Conservation (phyloP, 2,888 invertebrate genomes). For the Cheilosia vulpina region DNA sequence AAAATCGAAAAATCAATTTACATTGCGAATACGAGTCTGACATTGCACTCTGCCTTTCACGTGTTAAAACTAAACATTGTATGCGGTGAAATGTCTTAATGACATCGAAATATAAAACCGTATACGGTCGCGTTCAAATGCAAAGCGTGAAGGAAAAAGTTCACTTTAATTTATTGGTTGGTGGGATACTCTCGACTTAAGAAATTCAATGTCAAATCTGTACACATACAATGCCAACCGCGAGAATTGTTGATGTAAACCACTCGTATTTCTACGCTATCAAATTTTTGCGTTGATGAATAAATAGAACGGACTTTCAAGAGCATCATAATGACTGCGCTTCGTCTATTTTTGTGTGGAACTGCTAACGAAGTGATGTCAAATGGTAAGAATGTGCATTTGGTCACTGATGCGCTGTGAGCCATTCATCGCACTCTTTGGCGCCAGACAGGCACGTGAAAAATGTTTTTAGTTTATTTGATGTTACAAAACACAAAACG, state of each 20-base stretch:
- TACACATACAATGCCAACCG: not conserved
- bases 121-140: constrained; percentile 35
- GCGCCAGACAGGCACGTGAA: too few relatives aligned
- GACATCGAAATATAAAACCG: constrained; percentile 44
- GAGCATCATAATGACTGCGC: too few relatives aligned
- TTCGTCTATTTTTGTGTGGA: too few relatives aligned
- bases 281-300: too few relatives aligned
- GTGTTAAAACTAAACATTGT: constrained; percentile 39
- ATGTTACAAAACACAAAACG: too few relatives aligned
- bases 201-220: constrained; percentile 18
- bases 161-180: constrained; percentile 39
- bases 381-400: too few relatives aligned
- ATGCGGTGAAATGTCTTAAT: constrained; percentile 59
- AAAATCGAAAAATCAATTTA: constrained; percentile 43
- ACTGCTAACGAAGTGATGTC: too few relatives aligned
- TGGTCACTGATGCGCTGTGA: too few relatives aligned
- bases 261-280: too few relatives aligned
- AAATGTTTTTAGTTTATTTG: too few relatives aligned
- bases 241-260: not conserved
- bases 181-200: constrained; percentile 4
- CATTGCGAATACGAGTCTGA: constrained; percentile 17
- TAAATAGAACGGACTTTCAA: too few relatives aligned
- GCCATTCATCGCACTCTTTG: too few relatives aligned
- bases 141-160: constrained; percentile 33
- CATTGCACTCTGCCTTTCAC: constrained; percentile 44